Percentiles rank a stretch among this genome's conserved stretches.
Conservation (phyloP, 2,113 vertebrate species). For the Otis tarda region DNA sequence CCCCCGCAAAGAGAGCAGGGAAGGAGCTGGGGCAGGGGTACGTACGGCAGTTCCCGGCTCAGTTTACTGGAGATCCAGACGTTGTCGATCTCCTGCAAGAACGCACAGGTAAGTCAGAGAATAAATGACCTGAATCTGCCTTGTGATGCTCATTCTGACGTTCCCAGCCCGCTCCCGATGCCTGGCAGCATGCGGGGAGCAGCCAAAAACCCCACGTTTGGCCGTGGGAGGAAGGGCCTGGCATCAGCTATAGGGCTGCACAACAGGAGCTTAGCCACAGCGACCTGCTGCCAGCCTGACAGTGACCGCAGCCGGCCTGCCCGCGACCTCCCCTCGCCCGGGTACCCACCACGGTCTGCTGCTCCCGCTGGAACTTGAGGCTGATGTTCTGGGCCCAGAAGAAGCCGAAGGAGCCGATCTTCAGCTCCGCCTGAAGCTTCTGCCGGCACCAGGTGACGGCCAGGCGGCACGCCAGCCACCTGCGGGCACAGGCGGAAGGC, state of each 20-base stretch:
- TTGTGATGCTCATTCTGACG: not conserved
- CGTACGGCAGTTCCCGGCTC: slow-evolving; percentile 92
- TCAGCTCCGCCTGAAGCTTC: slow-evolving; percentile 86
- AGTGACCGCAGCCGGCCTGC: not conserved
- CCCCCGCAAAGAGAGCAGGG: not conserved
- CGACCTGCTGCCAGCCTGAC: not conserved
- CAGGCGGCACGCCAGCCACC: slow-evolving; percentile 86
- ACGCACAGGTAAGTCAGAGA: not conserved
- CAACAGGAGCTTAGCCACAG: not conserved
- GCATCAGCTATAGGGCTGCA: not conserved
- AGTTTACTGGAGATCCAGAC: slow-evolving; percentile 96
- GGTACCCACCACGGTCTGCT: slow-evolving; percentile 88
- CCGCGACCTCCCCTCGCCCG: accelerated
- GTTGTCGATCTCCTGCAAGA: slow-evolving; percentile 91
- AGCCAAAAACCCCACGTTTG: not conserved
- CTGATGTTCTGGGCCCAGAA: slow-evolving; percentile 89
- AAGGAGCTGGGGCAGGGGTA: slow-evolving; percentile 14
- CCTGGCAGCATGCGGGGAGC: not conserved
- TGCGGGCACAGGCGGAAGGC: not conserved
- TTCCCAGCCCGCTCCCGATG: accelerated
- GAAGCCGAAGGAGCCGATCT: slow-evolving; percentile 89
- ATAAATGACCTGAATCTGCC: not conserved
- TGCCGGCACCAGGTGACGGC: slow-evolving; percentile 85
- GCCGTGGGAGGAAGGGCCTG: not conserved
- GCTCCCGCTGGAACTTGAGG: slow-evolving; percentile 86